Evolutionary conservation across 2,113 vertebrate species (phyloP), one percentile per base, ranked within the genome.

Genomic region (Sapajus apella): DNA sequence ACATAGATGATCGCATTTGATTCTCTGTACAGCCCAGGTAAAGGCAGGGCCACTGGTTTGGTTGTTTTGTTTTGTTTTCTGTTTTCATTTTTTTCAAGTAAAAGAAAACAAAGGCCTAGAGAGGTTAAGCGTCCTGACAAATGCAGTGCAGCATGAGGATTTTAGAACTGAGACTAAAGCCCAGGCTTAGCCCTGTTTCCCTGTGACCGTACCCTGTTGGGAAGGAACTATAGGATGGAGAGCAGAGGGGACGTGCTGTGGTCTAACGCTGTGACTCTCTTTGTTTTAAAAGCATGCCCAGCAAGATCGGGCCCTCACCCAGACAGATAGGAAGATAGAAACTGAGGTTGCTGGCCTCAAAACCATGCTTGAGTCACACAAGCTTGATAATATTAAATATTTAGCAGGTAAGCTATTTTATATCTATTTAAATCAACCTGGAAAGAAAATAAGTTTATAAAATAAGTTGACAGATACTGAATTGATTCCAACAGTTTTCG

Each of bases 381-480:
- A 99, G 98, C 99, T 99, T 72, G 99, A 99, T 93, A 99, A 99
- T 4, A 99, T 99, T 95, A 99, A 99, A 97, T 99, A 99, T 95
- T 98, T 99, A 79, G 99, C 99, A 99, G 99, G 99, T 99, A 98
- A 98, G 98, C 92, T 87, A 0, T 35, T 55, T 43, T 10, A 7
- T 37, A 8, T 55, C n/a, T 18, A 18, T 47, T 88, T 77, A 17
- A 81, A 76, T 32, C 40, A 72, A 9, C 7, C 27, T 43, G 40
- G 17, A 70, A 72, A 91, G 52, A 50, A 92, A 21, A 32, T 8
- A 11, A 43, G 18, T 50, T 4, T 61, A 9, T 21, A 70, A 40
- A 88, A 6, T 61, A 77, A 70, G 30, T 96, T 37, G 81, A 45
- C 27, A 55, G 43, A 37, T 52, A 27, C 0, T 87, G 47, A 23